phyloP scores from a whole-genome alignment of 1,140 invertebrate genomes.

The Helicoverpa zea region DNA sequence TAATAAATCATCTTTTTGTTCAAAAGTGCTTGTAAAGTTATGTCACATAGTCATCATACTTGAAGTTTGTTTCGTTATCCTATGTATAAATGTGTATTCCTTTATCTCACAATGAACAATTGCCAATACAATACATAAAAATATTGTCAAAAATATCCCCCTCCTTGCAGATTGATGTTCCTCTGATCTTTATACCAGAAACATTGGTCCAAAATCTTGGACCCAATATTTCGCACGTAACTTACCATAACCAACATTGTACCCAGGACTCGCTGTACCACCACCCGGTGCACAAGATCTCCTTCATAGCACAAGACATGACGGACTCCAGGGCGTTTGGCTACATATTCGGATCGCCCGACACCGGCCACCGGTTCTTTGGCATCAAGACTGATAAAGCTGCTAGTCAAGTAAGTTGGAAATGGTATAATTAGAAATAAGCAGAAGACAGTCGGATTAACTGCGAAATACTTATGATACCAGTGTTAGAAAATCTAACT shows the following conservation, averaged over 20 bases:
- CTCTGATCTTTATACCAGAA: not conserved
- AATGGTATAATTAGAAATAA: not conserved
- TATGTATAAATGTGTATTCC: too few species aligned
- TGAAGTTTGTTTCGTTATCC: too few species aligned
- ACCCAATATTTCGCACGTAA: not conserved
- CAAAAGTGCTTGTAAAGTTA: too few species aligned
- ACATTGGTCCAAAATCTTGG: not conserved
- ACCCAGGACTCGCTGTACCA: constrained; percentile 96
- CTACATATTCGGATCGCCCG: constrained; percentile 98
- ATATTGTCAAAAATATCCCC: too few species aligned
- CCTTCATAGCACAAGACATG: constrained; percentile 99
- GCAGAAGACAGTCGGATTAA: too few species aligned
- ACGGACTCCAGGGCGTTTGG: constrained; percentile 98
- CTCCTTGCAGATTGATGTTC: too few species aligned
- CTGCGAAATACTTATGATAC: too few species aligned
- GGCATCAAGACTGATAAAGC: constrained; percentile 99
- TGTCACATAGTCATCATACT: too few species aligned
- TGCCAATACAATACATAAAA: too few species aligned
- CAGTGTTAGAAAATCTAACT: too few species aligned
- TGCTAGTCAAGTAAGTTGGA: constrained; percentile 93
- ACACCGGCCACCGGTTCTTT: constrained; percentile 98
- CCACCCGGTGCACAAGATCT: constrained; percentile 99
- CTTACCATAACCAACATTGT: constrained; percentile 55
- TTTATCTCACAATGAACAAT: too few species aligned
- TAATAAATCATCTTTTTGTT: too few species aligned